Percentiles rank a stretch among this genome's conserved stretches.
Conservation (phyloP, 2,888 invertebrate genomes). For the Scaptomyza tumidula region DNA sequence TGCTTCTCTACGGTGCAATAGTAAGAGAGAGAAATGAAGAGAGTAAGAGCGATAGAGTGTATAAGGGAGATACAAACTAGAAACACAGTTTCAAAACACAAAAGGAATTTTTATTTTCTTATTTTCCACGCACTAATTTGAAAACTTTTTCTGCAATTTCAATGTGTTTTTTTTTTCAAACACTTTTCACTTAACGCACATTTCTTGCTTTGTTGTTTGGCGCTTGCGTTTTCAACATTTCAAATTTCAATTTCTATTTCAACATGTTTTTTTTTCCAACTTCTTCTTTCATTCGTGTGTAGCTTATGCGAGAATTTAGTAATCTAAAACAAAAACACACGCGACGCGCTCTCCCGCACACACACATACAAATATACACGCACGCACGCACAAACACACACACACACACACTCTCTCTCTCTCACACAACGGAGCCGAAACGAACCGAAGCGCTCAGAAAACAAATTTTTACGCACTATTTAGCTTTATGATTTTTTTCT, state of each 20-base stretch:
- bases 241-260: constrained; percentile 52
- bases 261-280: constrained; percentile 59
- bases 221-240: too few species aligned
- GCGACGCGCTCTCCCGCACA: constrained; percentile 23
- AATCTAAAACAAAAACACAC: constrained; percentile 68
- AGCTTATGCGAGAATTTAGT: constrained; percentile 58
- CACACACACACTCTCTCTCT: constrained; percentile 13
- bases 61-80: constrained; percentile 2
- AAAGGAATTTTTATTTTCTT: constrained; percentile 2
- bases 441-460: constrained; percentile 63
- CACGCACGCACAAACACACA: neutral
- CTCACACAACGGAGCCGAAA: constrained; percentile 48
- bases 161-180: constrained; percentile 30
- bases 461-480: constrained; percentile 78
- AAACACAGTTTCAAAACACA: constrained; percentile 13
- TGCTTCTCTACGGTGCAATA: neutral
- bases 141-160: constrained; percentile 26
- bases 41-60: neutral
- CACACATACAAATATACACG: constrained; percentile 3
- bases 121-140: constrained; percentile 14
- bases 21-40: constrained; percentile 10
- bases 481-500: constrained; percentile 52
- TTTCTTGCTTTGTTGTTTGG: constrained; percentile 29
- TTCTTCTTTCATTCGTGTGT: constrained; percentile 9
- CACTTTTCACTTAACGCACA: constrained; percentile 48